These are phyloP conservation scores for Lycaon pictus DNA, from an alignment of 2,113 vertebrate genomes.

Conservation along the genomic window DNA sequence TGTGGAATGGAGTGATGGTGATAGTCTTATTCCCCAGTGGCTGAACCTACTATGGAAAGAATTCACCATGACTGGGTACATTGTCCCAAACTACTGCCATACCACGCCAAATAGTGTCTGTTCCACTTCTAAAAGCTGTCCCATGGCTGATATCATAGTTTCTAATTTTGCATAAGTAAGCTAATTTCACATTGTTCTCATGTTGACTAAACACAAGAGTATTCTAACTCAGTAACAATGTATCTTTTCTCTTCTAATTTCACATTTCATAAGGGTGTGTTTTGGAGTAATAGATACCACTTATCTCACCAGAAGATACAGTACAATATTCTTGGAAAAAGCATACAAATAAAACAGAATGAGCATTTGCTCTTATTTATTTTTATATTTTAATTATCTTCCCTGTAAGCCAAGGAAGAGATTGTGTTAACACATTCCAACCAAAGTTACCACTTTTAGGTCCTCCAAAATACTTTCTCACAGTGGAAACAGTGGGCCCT, in stretches of 20 bases:
- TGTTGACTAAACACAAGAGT: neutral
- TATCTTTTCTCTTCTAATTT: constrained; percentile 31
- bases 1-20: neutral
- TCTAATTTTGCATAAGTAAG: neutral
- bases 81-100: neutral
- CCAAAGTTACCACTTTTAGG: neutral
- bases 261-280: neutral
- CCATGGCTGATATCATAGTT: neutral
- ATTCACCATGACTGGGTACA: neutral
- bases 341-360: neutral
- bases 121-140: neutral
- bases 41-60: neutral
- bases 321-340: neutral
- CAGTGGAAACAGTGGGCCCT: neutral
- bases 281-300: neutral
- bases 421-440: neutral
- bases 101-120: neutral
- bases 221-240: neutral
- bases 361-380: neutral
- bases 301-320: neutral
- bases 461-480: neutral
- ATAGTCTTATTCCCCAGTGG: neutral
- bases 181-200: neutral
- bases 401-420: neutral
- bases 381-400: neutral